Conservation (phyloP, 1,140 invertebrate species). For the Araneus ventricosus region DNA sequence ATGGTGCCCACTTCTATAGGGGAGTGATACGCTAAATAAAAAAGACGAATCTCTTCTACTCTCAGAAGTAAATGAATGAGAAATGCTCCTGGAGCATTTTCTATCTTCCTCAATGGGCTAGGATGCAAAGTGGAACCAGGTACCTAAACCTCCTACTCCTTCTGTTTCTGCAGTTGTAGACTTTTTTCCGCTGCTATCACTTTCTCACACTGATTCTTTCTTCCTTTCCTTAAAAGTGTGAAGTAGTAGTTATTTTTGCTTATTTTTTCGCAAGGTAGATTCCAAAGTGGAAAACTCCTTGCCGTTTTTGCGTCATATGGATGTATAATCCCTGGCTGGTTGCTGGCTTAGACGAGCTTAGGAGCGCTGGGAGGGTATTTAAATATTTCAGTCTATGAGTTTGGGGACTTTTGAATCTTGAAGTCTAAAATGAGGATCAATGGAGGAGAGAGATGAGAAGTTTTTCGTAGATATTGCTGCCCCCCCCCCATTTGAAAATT, state of each 20-base stretch:
- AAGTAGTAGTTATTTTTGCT: conserved; percentile 51
- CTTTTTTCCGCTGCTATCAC: conserved; percentile 59
- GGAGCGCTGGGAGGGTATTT: not conserved
- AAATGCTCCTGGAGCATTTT: conserved; percentile 57
- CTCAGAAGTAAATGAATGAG: conserved; percentile 54
- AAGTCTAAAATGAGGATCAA: not conserved
- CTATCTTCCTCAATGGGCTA: conserved; percentile 30
- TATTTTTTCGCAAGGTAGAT: conserved; percentile 43
- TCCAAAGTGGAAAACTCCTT: conserved; percentile 8
- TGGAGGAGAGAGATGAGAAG: not conserved
- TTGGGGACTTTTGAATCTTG: not conserved
- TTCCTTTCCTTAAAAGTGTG: conserved; percentile 30
- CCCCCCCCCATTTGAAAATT: no score
- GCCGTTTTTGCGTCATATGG: not conserved
- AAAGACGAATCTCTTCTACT: no score
- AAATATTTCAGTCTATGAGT: conserved; percentile 2
- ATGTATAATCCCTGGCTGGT: not conserved
- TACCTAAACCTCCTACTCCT: conserved; percentile 49
- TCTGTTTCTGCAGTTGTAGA: conserved; percentile 24
- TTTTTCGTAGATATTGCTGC: not conserved
- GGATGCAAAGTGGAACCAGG: conserved; percentile 67
- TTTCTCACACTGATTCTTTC: conserved; percentile 51
- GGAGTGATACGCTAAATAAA: no score
- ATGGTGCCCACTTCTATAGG: no score
- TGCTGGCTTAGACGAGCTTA: conserved; percentile 21